phyloP scores from a whole-genome alignment of 2,113 vertebrate genomes.

The Hylia prasina region DNA sequence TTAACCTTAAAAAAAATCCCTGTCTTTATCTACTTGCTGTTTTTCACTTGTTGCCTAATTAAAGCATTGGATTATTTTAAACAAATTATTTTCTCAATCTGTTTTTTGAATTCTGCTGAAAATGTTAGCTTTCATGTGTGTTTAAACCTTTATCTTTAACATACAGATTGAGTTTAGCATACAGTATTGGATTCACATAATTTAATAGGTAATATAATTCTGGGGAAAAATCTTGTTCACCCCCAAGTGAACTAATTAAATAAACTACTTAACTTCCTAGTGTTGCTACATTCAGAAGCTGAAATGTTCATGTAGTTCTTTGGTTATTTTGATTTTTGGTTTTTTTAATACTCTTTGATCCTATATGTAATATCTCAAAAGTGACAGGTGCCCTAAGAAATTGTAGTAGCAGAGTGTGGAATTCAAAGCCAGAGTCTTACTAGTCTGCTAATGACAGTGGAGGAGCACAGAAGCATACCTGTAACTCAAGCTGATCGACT shows the following conservation, averaged over 20 bases:
- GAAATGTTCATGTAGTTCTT: not conserved
- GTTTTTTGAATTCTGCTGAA: conserved; percentile 57
- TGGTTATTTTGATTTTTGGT: not conserved
- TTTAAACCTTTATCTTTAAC: conserved; percentile 71
- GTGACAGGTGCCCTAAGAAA: conserved; percentile 42
- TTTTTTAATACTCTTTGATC: not conserved
- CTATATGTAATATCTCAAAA: not conserved
- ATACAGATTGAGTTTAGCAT: conserved; percentile 29
- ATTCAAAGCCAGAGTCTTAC: conserved; percentile 60
- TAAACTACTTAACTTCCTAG: conserved; percentile 23
- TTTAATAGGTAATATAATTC: conserved; percentile 36
- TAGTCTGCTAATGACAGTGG: conserved; percentile 45
- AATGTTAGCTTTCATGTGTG: conserved; percentile 9
- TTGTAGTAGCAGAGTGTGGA: conserved; percentile 63
- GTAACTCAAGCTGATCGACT: not conserved
- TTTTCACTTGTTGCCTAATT: conserved; percentile 66
- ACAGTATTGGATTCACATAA: conserved; percentile 26
- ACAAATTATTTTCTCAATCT: conserved; percentile 67
- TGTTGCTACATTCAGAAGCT: not conserved
- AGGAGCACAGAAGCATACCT: not conserved
- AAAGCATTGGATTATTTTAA: conserved; percentile 65
- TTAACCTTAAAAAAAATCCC: conserved; percentile 17
- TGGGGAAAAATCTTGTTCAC: not conserved
- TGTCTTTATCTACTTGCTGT: conserved; percentile 50
- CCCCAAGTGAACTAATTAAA: conserved; percentile 54